These are phyloP conservation scores for Listrodromus nycthemerus DNA, from an alignment of 2,888 invertebrate species.

Conservation along the genomic window DNA sequence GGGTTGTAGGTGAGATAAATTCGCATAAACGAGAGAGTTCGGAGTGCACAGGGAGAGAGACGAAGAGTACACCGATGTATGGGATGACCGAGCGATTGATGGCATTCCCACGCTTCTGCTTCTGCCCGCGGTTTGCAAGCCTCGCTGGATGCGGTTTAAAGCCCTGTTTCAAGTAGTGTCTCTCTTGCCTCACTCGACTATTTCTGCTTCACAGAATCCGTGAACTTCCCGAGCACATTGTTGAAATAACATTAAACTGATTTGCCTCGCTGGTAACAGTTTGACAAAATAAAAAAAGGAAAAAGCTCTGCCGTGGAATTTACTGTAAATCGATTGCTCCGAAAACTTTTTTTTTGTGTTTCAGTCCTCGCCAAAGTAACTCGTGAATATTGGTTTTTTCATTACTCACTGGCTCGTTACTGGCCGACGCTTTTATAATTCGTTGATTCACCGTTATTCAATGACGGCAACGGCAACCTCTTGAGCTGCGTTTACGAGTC, in stretches of 20 bases:
- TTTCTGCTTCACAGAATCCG: slow-evolving; percentile 1
- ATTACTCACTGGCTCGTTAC: slow-evolving; percentile 44
- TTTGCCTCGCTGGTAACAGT: not conserved
- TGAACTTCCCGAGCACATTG: not conserved
- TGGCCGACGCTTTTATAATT: slow-evolving; percentile 44
- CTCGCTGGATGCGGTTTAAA: slow-evolving; percentile 29
- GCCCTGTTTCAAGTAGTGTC: slow-evolving; percentile 12
- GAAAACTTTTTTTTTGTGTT: not conserved
- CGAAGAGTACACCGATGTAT: slow-evolving; percentile 28
- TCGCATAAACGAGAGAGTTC: slow-evolving; percentile 32
- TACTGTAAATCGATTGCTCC: not conserved
- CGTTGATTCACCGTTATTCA: slow-evolving; percentile 56
- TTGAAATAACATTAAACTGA: not conserved
- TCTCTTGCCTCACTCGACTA: not conserved
- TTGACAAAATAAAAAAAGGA: not conserved
- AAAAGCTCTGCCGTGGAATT: not conserved
- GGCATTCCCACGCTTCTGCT: slow-evolving; percentile 53
- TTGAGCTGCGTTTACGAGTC: slow-evolving; percentile 32
- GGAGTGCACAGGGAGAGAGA: slow-evolving; percentile 11
- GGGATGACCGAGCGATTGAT: slow-evolving; percentile 52
- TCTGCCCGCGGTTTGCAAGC: slow-evolving; percentile 41
- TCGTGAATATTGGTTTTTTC: slow-evolving; percentile 12
- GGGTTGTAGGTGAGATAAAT: slow-evolving; percentile 50
- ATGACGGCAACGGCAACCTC: slow-evolving; percentile 15
- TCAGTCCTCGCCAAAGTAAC: not conserved